phyloP scores from a whole-genome alignment of 2,113 vertebrate species.

The Monarcha castaneiventris region DNA sequence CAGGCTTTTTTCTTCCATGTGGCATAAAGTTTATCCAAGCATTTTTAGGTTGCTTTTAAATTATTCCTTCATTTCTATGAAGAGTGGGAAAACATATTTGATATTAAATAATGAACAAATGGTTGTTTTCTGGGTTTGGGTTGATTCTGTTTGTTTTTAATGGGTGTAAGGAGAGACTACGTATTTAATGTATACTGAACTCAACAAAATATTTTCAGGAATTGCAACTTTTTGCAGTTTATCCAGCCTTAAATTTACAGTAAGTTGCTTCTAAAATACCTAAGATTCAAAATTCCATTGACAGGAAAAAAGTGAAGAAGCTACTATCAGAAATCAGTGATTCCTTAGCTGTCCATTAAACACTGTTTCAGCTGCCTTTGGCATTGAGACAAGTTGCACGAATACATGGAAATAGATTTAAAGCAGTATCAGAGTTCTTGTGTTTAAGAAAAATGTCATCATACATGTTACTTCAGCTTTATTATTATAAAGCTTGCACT shows the following conservation, averaged over 20 bases:
- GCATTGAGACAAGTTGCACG: not conserved
- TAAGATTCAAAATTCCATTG: not conserved
- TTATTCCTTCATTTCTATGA: not conserved
- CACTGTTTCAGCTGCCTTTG: not conserved
- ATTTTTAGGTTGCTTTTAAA: not conserved
- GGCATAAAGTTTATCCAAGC: not conserved
- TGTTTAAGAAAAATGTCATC: not conserved
- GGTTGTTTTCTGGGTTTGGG: not conserved
- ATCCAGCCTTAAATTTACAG: not conserved
- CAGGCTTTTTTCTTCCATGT: not conserved
- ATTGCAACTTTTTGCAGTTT: not conserved
- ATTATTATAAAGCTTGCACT: not conserved
- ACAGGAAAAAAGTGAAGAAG: not conserved
- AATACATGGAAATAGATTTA: not conserved
- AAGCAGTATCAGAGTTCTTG: not conserved
- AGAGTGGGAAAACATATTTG: not conserved
- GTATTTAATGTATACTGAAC: not conserved
- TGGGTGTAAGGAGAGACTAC: not conserved
- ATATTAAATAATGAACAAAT: not conserved
- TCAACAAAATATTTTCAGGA: not conserved
- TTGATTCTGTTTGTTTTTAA: not conserved
- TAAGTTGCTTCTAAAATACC: not conserved
- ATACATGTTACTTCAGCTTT: not conserved
- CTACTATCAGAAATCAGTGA: not conserved
- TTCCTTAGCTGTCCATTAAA: not conserved